Evolutionary conservation across 2,113 vertebrate genomes (phyloP), one percentile per base, ranked within the genome.

Genomic region (Herpetotheres cachinnans): DNA sequence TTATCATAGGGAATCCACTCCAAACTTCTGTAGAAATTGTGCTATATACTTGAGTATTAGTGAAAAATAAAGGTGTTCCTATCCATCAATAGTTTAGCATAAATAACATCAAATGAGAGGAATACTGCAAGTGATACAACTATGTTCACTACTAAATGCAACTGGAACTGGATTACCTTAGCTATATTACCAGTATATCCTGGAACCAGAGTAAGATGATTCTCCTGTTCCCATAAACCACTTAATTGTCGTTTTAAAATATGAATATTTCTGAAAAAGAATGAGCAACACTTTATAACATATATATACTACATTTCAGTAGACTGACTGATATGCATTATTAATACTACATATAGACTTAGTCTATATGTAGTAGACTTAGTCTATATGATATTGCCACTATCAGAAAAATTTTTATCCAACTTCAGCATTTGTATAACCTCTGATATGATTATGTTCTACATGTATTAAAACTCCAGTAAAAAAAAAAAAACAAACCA

Each of bases 131-230:
- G 32, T 50, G 46, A 69, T 63, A 30, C 8, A 82, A 30, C 15
- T 69, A 32, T 26, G 27, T 30, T 70, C 11, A 24, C 50, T 80
- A 82, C 21, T 54, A 29, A 90, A 69, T 21, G 49, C 27, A 80
- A 73, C 25, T 13, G 24, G 58, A 89, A 86, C 30, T 56, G 76
- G 10, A 95, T 98, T 97, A 99, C 99, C 98, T 98, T 99, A 97
- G 98, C 98, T 94, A 98, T 97, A 96, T 98, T 98, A 98, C 98
- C 98, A 97, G 98, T 98, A 97, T 98, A 97, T 98, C 98, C 99
- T 83, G 98, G 98, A 97, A 98, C 98, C 94, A 97, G 98, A 97
- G 97, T 98, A 93, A 99, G 97, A 90, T 95, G 97, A 87, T 98
- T 98, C 92, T 98, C 98, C 72, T 99, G 98, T 84, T 98, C 97